Evolutionary conservation across 2,888 invertebrate genomes (phyloP), one percentile per base, ranked within the genome.

Genomic region (Plebejus anna): DNA sequence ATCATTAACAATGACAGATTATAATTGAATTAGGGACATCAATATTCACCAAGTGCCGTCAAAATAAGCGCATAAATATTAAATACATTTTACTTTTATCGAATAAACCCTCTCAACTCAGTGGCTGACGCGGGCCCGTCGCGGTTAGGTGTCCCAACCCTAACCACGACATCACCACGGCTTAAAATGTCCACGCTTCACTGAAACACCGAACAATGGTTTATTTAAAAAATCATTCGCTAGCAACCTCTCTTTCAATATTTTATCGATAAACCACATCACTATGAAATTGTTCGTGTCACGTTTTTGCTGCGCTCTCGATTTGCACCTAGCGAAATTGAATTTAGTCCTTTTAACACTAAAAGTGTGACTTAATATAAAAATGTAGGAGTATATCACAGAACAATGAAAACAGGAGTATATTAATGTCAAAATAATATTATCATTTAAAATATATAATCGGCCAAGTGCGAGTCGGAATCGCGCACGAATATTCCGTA

Each of bases 161-260:
- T 36, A 66, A 71, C 76, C 76, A 38, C 76, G 38, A 76, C 76
- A 71, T 51, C 70, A 70, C 70, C 55, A 70, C 51, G 76, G 76
- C 71, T 76, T 76, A 38, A 76, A 76, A 76, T 38, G 57, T 71
- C 76, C 57, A 16, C 76, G 71, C 71, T 71, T 36, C 71, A 76
- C 76, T 70, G 22, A 16, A 76, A 76, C 22, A 75, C 66, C 75
- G 42, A 72, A 72, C 5, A 72, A 42, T 71, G 36, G n/a, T 47
- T 38, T 47, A 28, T 72, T 72, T 47, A 7, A 28, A 47, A 66
- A 66, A 66, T 66, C 32, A 66, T 66, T 32, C 13, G 16, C 32
- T 16, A 11, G 11, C 4, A 11, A 66, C 32, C 28, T 66, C 32
- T 32, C 32, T 66, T 66, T 66, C 32, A 36, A 66, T 36, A 4